Conservation (phyloP, 2,888 invertebrate genomes). For the Nemapogon koenigi region DNA sequence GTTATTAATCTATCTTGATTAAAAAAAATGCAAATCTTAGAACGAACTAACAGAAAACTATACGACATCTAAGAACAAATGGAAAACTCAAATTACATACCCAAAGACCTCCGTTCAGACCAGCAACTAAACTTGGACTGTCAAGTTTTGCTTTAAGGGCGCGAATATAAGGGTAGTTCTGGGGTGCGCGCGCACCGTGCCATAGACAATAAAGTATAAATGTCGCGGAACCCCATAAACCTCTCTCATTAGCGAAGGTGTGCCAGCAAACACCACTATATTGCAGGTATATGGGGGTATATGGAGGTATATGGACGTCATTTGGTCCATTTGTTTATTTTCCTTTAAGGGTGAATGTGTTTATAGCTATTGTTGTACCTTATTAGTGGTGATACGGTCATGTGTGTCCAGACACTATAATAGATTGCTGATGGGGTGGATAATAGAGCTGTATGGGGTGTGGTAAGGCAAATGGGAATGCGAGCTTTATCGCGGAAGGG, state of each 20-base stretch:
- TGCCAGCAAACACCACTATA: constrained; percentile 43
- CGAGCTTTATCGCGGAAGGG: no score
- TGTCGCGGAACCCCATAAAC: neutral
- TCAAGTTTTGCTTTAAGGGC: no score
- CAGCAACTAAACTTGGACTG: no score
- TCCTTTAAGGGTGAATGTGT: constrained; percentile 33
- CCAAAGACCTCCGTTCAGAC: no score
- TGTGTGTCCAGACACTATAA: no score
- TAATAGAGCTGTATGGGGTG: constrained; percentile 3
- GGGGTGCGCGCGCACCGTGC: constrained; percentile 7
- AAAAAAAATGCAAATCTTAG: no score
- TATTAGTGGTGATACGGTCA: constrained; percentile 3
- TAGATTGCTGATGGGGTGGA: constrained; percentile 6
- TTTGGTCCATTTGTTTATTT: constrained; percentile 55
- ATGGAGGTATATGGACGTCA: constrained; percentile 32
- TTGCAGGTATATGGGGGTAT: constrained; percentile 31
- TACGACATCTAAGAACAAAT: no score
- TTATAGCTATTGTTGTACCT: constrained; percentile 2
- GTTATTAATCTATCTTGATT: no score
- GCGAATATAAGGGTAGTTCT: neutral
- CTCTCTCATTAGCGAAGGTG: neutral
- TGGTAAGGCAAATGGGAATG: no score
- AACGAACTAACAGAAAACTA: no score
- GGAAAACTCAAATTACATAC: no score
- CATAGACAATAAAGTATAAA: constrained; percentile 1